A percentile compares a stretch with the other conserved stretches of the same genome.
Conservation (phyloP, 2,888 invertebrate genomes). For the Lepidochitona cinerea region DNA sequence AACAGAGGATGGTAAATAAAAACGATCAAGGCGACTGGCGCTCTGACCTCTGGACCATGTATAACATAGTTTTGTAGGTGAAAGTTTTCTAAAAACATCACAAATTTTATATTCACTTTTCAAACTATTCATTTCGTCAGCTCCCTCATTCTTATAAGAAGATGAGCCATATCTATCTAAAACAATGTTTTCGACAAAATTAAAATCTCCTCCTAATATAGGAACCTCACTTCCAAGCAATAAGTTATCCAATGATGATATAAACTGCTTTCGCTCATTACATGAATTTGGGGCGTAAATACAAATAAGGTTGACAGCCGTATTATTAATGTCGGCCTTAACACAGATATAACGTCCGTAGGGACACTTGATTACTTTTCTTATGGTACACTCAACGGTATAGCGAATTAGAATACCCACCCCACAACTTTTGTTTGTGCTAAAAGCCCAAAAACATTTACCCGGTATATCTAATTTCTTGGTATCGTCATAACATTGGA, state of each 20-base stretch:
- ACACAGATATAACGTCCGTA: background rate
- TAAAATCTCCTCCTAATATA: conserved; percentile 25
- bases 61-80: conserved; percentile 9
- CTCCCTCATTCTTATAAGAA: conserved; percentile 6
- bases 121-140: conserved; percentile 13
- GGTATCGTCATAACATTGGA: background rate
- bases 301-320: background rate
- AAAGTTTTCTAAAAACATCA: conserved; percentile 15
- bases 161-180: conserved; percentile 23
- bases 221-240: background rate
- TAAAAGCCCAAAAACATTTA: background rate
- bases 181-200: conserved; percentile 18
- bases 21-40: background rate
- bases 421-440: background rate
- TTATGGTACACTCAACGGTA: too few relatives aligned
- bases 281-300: background rate
- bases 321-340: background rate
- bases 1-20: background rate
- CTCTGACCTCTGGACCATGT: background rate
- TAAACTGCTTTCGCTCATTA: background rate
- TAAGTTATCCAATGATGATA: background rate
- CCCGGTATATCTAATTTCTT: background rate
- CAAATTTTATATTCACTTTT: conserved; percentile 16
- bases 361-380: background rate
- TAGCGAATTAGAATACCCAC: background rate